Conservation (phyloP, 2,797 vertebrate species). For the Smutsia temminckii region DNA sequence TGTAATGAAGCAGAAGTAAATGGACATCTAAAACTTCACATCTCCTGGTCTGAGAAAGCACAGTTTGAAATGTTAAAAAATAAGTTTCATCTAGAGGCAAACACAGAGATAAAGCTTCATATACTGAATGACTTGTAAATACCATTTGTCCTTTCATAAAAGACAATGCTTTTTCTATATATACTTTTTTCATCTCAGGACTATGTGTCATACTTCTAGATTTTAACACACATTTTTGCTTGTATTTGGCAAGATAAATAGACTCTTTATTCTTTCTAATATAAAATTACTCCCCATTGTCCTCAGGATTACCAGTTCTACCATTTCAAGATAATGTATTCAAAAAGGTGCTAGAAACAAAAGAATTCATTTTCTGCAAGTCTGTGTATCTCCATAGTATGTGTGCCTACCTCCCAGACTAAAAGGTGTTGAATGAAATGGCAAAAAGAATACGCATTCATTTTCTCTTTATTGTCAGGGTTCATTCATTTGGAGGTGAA, state of each 20-base stretch:
- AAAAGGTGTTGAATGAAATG: background rate
- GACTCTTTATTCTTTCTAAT: background rate
- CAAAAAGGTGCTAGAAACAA: background rate
- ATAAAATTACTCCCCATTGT: background rate
- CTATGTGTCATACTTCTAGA: background rate
- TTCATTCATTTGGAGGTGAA: background rate
- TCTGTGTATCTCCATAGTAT: background rate
- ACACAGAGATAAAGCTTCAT: background rate
- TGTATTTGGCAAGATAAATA: background rate
- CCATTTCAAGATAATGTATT: background rate
- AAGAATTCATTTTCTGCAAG: background rate
- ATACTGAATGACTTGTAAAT: background rate
- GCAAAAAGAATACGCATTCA: background rate
- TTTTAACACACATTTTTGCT: background rate
- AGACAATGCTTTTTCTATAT: background rate
- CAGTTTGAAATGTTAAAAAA: slow-evolving; percentile 8
- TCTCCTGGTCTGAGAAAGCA: background rate
- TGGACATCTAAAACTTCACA: background rate
- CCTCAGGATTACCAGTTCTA: background rate
- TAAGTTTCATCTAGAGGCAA: background rate
- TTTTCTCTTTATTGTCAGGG: background rate
- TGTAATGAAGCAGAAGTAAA: background rate
- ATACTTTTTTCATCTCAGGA: background rate
- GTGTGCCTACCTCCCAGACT: no score
- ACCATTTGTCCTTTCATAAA: background rate